Percentiles rank a stretch among this genome's conserved stretches.
Evolutionary conservation across 2,888 invertebrate genomes (phyloP).

Genomic region (Synanthedon andrenaeformis): DNA sequence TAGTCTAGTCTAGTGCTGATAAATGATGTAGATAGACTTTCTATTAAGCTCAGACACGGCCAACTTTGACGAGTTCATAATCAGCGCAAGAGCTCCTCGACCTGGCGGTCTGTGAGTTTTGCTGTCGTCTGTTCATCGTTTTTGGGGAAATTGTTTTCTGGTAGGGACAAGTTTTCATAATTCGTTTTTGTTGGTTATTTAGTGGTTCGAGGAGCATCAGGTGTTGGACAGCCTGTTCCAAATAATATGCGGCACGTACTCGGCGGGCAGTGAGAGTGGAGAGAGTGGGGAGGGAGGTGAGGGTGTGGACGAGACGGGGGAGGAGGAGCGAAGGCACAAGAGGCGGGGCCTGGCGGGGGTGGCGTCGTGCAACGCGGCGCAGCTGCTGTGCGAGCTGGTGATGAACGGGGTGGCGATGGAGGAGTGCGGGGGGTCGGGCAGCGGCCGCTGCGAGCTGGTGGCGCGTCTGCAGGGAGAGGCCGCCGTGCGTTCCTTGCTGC

Average conservation of each 20-base stretch:
- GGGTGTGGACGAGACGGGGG: slow-evolving; percentile 1
- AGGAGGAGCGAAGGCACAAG: slow-evolving; percentile 6
- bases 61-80: too few relatives aligned
- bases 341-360: slow-evolving; percentile 65
- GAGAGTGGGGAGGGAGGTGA: slow-evolving; percentile 24
- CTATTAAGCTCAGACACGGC: too few relatives aligned
- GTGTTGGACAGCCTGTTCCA: slow-evolving; percentile 84
- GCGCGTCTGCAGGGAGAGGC: slow-evolving; percentile 13
- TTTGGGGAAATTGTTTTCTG: too few relatives aligned
- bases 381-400: slow-evolving; percentile 89
- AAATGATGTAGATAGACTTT: too few relatives aligned
- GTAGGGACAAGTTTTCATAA: too few relatives aligned
- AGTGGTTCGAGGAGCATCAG: slow-evolving; percentile 93
- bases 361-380: slow-evolving; percentile 88
- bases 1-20: too few relatives aligned
- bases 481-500: slow-evolving; percentile 65
- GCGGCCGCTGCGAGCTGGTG: slow-evolving; percentile 4
- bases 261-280: slow-evolving; percentile 20
- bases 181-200: slow-evolving; percentile 7
- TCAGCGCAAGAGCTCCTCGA: too few relatives aligned
- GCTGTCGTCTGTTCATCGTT: too few relatives aligned
- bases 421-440: slow-evolving; percentile 5
- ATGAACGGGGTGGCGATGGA: slow-evolving; percentile 32
- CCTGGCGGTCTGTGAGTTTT: too few relatives aligned
- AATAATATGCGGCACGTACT: slow-evolving; percentile 64